phyloP scores from a whole-genome alignment of 2,113 vertebrate species.

The Strigops habroptila region DNA sequence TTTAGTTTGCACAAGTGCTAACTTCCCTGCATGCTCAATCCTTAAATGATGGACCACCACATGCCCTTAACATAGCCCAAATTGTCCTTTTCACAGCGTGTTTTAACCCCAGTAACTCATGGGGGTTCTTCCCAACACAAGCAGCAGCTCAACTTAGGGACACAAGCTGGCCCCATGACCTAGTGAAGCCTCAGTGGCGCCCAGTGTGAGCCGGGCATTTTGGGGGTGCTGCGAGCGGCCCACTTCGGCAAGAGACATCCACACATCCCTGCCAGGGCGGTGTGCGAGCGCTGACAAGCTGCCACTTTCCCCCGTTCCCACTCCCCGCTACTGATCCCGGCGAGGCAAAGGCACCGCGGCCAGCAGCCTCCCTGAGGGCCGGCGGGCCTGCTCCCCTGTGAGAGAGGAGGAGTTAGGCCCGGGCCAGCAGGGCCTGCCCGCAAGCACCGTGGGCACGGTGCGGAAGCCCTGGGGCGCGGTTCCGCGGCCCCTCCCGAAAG shows the following conservation, averaged over 20 bases:
- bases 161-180: not conserved
- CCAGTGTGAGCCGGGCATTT: rapidly evolving
- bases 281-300: rapidly evolving
- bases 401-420: too few species aligned
- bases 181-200: rapidly evolving
- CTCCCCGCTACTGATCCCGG: rapidly evolving
- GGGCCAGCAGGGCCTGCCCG: too few species aligned
- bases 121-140: rapidly evolving
- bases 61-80: rapidly evolving
- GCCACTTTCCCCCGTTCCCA: rapidly evolving
- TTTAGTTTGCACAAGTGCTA: not conserved
- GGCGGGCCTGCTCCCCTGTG: not conserved
- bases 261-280: rapidly evolving
- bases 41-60: rapidly evolving
- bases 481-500: rapidly evolving
- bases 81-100: rapidly evolving
- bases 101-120: not conserved
- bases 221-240: rapidly evolving
- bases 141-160: rapidly evolving
- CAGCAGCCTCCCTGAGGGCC: not conserved
- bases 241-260: rapidly evolving
- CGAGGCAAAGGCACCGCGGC: rapidly evolving
- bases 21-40: rapidly evolving
- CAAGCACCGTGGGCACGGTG: rapidly evolving
- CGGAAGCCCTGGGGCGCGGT: rapidly evolving